phyloP scores from a whole-genome alignment of 2,888 invertebrate species.

The Schrankia costaestrigalis region DNA sequence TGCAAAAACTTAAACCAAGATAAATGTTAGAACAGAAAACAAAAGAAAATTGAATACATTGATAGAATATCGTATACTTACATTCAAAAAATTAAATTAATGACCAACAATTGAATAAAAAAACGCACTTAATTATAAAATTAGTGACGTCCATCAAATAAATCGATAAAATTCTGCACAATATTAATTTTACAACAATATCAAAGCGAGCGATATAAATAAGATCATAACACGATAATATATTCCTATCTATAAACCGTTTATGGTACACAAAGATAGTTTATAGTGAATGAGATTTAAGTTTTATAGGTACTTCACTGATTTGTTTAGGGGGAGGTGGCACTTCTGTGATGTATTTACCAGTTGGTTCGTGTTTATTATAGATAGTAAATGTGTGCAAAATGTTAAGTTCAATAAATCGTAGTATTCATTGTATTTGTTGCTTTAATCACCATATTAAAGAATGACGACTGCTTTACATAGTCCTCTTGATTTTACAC shows the following conservation, averaged over 20 bases:
- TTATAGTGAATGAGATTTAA: slow-evolving; percentile 49
- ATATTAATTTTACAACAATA: slow-evolving; percentile 19
- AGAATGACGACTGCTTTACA: too few species aligned
- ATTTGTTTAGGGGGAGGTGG: slow-evolving; percentile 25
- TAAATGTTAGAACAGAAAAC: too few species aligned
- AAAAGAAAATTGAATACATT: too few species aligned
- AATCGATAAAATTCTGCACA: slow-evolving; percentile 11
- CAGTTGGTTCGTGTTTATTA: slow-evolving; percentile 6
- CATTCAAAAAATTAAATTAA: too few species aligned
- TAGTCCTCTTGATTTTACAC: too few species aligned
- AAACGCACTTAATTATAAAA: background rate
- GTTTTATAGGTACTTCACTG: slow-evolving; percentile 35
- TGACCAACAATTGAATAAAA: too few species aligned
- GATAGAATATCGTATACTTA: too few species aligned
- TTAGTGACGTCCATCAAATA: slow-evolving; percentile 4
- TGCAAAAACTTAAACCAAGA: too few species aligned
- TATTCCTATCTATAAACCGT: slow-evolving; percentile 57
- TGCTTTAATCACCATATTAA: too few species aligned
- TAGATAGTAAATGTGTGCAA: slow-evolving; percentile 3
- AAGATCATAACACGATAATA: slow-evolving; percentile 38
- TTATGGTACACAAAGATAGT: slow-evolving; percentile 47
- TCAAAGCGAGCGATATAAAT: slow-evolving; percentile 34
- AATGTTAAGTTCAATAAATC: background rate
- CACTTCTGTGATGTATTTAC: slow-evolving; percentile 1
- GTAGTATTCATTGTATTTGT: too few species aligned